Percentiles rank a stretch among this genome's conserved stretches.
These are phyloP conservation scores for Hepsetus odoe DNA, from an alignment of 2,113 vertebrate genomes.

Conservation along the genomic window DNA sequence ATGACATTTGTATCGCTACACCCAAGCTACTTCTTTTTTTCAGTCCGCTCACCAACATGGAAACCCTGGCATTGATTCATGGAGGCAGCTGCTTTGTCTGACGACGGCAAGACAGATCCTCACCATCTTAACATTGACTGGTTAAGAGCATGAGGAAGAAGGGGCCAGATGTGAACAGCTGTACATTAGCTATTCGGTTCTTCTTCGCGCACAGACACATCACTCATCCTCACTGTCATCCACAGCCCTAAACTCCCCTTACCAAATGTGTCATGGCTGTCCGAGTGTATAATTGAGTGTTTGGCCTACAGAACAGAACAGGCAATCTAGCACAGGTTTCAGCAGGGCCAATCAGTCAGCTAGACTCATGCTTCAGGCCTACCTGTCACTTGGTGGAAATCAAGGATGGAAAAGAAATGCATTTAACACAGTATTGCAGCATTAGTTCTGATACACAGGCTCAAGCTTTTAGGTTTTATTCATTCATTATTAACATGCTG, in stretches of 20 bases:
- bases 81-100: slow-evolving; percentile 40
- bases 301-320: slow-evolving; percentile 51
- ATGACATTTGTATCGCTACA: slow-evolving; percentile 33
- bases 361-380: not conserved
- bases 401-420: not conserved
- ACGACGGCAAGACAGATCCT: slow-evolving; percentile 48
- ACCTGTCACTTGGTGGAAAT: not conserved
- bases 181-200: slow-evolving; percentile 43
- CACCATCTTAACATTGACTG: slow-evolving; percentile 10
- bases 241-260: slow-evolving; percentile 38
- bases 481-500: too few relatives aligned
- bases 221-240: slow-evolving; percentile 48
- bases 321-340: slow-evolving; percentile 45
- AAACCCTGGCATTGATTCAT: slow-evolving; percentile 52
- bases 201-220: slow-evolving; percentile 7
- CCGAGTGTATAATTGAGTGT: slow-evolving; percentile 56
- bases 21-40: slow-evolving; percentile 31
- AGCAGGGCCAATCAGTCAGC: slow-evolving; percentile 33
- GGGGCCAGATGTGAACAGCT: slow-evolving; percentile 51
- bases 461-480: too few relatives aligned
- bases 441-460: too few relatives aligned
- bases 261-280: slow-evolving; percentile 40
- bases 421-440: not conserved
- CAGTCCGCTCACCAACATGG: slow-evolving; percentile 42
- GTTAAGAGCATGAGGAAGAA: slow-evolving; percentile 35